Conservation (phyloP, 2,797 vertebrate genomes). For the Calcarius lapponicus region DNA sequence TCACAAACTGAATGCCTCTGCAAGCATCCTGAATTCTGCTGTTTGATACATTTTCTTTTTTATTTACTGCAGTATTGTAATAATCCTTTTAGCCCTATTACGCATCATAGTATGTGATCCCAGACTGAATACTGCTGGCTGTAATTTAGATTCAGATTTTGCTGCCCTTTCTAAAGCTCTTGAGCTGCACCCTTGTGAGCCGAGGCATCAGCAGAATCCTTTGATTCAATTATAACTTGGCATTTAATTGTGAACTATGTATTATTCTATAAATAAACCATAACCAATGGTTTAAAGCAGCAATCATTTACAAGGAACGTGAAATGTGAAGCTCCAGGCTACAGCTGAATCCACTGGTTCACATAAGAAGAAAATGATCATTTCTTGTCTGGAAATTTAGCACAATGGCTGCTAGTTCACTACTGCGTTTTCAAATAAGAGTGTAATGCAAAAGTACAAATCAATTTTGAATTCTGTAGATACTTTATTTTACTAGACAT, state of each 20-base stretch:
- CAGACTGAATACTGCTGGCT: not conserved
- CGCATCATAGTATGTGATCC: not conserved
- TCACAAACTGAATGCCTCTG: not conserved
- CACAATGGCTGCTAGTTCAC: not conserved
- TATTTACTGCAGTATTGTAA: constrained; percentile 46
- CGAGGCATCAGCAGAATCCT: constrained; percentile 23
- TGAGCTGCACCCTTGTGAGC: constrained; percentile 18
- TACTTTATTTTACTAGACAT: not conserved
- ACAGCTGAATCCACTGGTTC: not conserved
- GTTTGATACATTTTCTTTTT: constrained; percentile 29
- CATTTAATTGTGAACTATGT: constrained; percentile 49
- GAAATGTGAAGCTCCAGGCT: not conserved
- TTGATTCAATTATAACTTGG: constrained; percentile 55
- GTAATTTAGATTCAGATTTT: constrained; percentile 43
- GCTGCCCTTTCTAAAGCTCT: constrained; percentile 29
- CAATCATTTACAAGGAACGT: not conserved
- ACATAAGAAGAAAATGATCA: not conserved
- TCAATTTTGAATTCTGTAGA: not conserved
- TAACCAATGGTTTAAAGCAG: constrained; percentile 39
- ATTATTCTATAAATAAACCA: constrained; percentile 56
- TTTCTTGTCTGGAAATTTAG: not conserved
- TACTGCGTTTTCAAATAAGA: not conserved
- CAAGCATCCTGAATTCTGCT: constrained; percentile 22
- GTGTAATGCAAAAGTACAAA: not conserved
- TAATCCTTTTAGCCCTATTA: constrained; percentile 52